Evolutionary conservation across 1,140 invertebrate genomes (phyloP), one percentile per base, ranked within the genome.

Genomic region (Drosophila ambigua): DNA sequence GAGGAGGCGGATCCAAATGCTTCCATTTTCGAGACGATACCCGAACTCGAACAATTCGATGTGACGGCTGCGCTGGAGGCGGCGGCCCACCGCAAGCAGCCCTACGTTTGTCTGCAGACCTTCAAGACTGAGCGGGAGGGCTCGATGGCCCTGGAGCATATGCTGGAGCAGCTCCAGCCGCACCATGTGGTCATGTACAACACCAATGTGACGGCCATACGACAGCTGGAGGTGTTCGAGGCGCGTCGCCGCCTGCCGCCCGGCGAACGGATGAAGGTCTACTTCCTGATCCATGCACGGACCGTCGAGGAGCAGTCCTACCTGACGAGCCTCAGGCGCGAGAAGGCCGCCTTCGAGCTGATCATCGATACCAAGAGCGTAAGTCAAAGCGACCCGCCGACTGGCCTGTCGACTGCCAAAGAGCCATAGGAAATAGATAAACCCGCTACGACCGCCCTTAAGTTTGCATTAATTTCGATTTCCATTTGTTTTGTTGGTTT

Each of bases 251-350:
- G 94, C 44, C 92, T 92, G 13, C 92, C 94, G 79, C 93, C 94
- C 5, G 93, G 93, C 0, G 89, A 93, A 5, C 91, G 93, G 5
- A 90, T 97, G 2, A 95, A 94, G 79, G 95, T 98, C n/a, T 99
- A 97, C 92, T 98, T 98, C 79, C 90, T 99, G 23, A 95, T 98
- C 50, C 98, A 98, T 90, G 95, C 95, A 9, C 96, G 96, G 24
- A 98, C 98, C 16, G 96, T 98, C 0, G 98, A 99, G 93, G 98
- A 99, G 92, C 98, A 99, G 93, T 95, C 96, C 3, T 99, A 99
- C 92, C 93, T 99, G 13, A 99, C 97, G 2, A 95, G 96, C 5
- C 93, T 99, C 48, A 93, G 97, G 63, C 94, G 95, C 68, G 98
- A 99, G 92, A 99, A 99, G 92, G 95, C 97, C 90, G 97, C 98